Conservation (phyloP, 1,140 invertebrate species). For the Agrilus planipennis region DNA sequence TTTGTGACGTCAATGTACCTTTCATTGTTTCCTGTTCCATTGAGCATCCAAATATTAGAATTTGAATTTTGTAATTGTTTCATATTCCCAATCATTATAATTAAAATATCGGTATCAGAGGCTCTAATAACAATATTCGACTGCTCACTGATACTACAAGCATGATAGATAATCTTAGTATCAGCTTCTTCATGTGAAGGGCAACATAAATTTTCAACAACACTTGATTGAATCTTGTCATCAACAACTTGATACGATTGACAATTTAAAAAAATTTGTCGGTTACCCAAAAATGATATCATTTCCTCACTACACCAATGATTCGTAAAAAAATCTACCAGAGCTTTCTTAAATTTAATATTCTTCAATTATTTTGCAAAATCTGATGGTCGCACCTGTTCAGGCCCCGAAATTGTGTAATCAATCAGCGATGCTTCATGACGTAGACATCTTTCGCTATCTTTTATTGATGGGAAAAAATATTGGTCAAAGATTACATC, state of each 20-base stretch:
- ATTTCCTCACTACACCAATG: slow-evolving; percentile 15
- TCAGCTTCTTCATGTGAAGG: slow-evolving; percentile 26
- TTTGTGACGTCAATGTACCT: slow-evolving; percentile 20
- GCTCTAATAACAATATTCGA: slow-evolving; percentile 18
- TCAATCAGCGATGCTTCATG: slow-evolving; percentile 6
- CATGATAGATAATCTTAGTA: slow-evolving; percentile 24
- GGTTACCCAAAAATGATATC: slow-evolving; percentile 17
- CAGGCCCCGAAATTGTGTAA: slow-evolving; percentile 8
- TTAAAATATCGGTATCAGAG: slow-evolving; percentile 27
- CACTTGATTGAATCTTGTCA: no score
- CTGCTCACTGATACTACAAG: slow-evolving; percentile 14
- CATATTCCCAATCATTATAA: slow-evolving; percentile 29
- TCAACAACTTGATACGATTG: no score
- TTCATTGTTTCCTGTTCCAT: slow-evolving; percentile 20
- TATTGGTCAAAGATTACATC: slow-evolving; percentile 13
- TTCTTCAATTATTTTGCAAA: slow-evolving; percentile 13
- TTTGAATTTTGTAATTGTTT: no score
- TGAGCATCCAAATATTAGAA: slow-evolving; percentile 19
- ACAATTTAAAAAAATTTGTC: slow-evolving; percentile 13
- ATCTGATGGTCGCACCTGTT: slow-evolving; percentile 13
- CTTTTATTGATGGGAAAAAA: slow-evolving; percentile 11
- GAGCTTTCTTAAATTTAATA: slow-evolving; percentile 15
- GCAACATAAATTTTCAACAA: no score
- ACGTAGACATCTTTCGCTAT: slow-evolving; percentile 9
- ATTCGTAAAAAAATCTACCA: slow-evolving; percentile 17